Conservation (phyloP, 2,113 vertebrate species). For the Holacanthus passer region DNA sequence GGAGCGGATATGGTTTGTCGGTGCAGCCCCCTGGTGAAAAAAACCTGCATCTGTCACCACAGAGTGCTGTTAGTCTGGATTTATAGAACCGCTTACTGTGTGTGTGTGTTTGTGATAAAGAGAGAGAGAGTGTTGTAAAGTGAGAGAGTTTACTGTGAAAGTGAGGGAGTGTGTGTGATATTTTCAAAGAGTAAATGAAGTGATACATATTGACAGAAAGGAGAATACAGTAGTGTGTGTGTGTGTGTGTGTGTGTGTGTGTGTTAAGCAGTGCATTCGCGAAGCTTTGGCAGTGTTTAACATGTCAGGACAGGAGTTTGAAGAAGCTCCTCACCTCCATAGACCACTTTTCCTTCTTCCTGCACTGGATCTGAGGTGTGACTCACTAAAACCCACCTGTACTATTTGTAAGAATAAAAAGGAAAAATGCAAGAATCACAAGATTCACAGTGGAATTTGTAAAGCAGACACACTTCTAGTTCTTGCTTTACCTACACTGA, state of each 20-base stretch:
- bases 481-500: not conserved
- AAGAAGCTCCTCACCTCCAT: conserved; percentile 15
- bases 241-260: conserved; percentile 24
- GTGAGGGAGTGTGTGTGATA: conserved; percentile 23
- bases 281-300: conserved; percentile 30
- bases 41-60: conserved; percentile 58
- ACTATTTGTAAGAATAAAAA: not conserved
- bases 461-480: not conserved
- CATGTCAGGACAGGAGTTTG: conserved; percentile 55
- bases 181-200: conserved; percentile 32
- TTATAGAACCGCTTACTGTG: conserved; percentile 40
- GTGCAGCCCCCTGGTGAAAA: conserved; percentile 38
- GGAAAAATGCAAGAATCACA: not conserved
- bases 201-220: conserved; percentile 30
- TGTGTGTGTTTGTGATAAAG: conserved; percentile 25
- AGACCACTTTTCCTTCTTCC: not conserved
- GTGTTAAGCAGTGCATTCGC: conserved; percentile 11
- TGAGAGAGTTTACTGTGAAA: conserved; percentile 24
- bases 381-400: conserved; percentile 11
- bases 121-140: not conserved
- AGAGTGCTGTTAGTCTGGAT: conserved; percentile 28
- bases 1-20: conserved; percentile 49
- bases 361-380: not conserved
- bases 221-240: conserved; percentile 1
- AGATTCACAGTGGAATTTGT: not conserved